These are phyloP conservation scores for Zaprionus inermis DNA, from an alignment of 1,140 invertebrate genomes.

Conservation along the genomic window DNA sequence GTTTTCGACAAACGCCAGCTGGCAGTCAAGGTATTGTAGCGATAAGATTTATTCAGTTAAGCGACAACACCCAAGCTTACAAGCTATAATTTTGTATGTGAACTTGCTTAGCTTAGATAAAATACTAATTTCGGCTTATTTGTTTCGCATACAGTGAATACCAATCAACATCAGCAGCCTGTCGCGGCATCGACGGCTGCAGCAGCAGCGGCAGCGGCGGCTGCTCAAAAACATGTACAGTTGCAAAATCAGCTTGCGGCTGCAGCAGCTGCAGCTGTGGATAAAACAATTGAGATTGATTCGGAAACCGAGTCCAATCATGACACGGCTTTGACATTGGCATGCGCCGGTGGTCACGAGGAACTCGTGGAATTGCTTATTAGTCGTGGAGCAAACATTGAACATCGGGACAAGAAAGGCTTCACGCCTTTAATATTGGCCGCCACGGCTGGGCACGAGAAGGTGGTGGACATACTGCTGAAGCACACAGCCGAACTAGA, in stretches of 20 bases:
- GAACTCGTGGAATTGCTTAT: constrained; percentile 97
- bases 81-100: background rate
- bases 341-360: constrained; percentile 98
- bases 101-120: background rate
- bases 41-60: background rate
- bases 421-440: constrained; percentile 99
- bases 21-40: constrained; percentile 83
- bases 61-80: no score
- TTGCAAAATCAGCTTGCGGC: constrained; percentile 83
- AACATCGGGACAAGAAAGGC: constrained; percentile 99
- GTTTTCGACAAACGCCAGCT: constrained; percentile 84
- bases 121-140: background rate
- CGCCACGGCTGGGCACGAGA: constrained; percentile 98
- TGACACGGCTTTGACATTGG: constrained; percentile 98
- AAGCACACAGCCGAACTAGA: constrained; percentile 98
- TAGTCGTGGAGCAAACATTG: constrained; percentile 95
- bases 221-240: constrained; percentile 75
- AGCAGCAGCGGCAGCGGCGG: constrained; percentile 49
- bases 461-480: constrained; percentile 96
- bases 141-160: constrained; percentile 51
- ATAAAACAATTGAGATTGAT: constrained; percentile 94
- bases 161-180: constrained; percentile 73
- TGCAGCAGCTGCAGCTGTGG: constrained; percentile 80
- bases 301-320: constrained; percentile 99
- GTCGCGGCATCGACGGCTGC: constrained; percentile 36